Evolutionary conservation across 2,113 vertebrate species (phyloP).

Genomic region (Notarius quadriscutis): DNA sequence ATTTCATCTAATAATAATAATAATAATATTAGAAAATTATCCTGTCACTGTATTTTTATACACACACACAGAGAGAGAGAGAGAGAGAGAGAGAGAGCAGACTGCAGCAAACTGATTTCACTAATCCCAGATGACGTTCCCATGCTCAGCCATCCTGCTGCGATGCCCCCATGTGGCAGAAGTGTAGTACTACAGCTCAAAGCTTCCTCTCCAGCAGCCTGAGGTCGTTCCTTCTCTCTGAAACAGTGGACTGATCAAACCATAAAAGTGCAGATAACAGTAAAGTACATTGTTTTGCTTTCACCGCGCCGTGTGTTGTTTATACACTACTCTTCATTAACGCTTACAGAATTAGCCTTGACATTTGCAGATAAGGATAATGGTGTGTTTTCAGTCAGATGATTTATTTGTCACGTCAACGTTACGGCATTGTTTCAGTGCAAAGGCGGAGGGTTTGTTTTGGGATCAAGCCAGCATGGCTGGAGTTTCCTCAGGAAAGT

Average conservation of each 20-base stretch:
- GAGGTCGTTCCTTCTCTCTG: conserved; percentile 13
- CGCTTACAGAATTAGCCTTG: background rate
- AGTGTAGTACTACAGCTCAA: background rate
- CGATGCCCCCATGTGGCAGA: conserved; percentile 56
- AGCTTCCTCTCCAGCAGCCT: background rate
- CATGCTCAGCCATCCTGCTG: conserved; percentile 11
- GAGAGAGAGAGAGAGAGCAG: too few relatives aligned
- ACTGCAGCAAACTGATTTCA: conserved; percentile 68
- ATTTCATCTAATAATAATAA: background rate
- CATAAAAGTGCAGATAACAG: background rate
- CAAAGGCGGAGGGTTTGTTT: conserved; percentile 56
- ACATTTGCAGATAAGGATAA: conserved; percentile 12
- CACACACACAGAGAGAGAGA: background rate
- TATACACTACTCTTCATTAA: conserved; percentile 3
- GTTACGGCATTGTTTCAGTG: conserved; percentile 55
- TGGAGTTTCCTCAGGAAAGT: conserved; percentile 55
- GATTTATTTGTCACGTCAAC: conserved; percentile 31
- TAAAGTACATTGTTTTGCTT: background rate
- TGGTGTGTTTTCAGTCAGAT: background rate
- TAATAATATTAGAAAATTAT: background rate
- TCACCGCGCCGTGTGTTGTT: background rate
- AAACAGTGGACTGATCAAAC: conserved; percentile 33
- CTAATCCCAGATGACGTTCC: conserved; percentile 72
- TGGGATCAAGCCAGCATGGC: conserved; percentile 57
- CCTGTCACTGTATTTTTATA: conserved; percentile 14